phyloP scores from a whole-genome alignment of 1,140 invertebrate genomes.

The Drosophila biarmipes region DNA sequence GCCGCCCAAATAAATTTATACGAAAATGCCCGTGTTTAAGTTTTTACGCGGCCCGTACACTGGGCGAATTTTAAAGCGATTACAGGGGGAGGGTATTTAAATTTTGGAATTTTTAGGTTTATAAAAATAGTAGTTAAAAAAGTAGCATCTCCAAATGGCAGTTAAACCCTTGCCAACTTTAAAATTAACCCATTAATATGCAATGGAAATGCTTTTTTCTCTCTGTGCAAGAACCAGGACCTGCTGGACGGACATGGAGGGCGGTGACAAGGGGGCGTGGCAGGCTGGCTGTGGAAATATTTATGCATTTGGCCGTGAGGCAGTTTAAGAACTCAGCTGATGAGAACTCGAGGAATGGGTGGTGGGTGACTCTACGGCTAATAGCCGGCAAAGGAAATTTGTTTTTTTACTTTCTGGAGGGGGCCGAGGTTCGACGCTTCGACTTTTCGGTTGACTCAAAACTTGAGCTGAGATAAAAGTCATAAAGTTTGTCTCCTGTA shows the following conservation, averaged over 20 bases:
- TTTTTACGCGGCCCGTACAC: constrained; percentile 19
- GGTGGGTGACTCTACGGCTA: not conserved
- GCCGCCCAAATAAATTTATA: constrained; percentile 70
- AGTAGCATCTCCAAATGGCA: not conserved
- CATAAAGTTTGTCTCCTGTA: constrained; percentile 63
- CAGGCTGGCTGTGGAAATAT: constrained; percentile 56
- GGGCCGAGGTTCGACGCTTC: not conserved
- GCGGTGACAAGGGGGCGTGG: constrained; percentile 2
- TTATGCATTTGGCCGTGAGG: constrained; percentile 76
- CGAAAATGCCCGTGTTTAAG: constrained; percentile 67
- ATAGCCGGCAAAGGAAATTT: constrained; percentile 11
- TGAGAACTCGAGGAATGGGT: constrained; percentile 17
- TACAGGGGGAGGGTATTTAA: no score
- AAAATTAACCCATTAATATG: no score
- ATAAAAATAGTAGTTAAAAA: not conserved
- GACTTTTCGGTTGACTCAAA: constrained; percentile 37
- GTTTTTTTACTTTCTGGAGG: constrained; percentile 2
- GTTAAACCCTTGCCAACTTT: not conserved
- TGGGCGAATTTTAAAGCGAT: not conserved
- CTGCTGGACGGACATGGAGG: constrained; percentile 2
- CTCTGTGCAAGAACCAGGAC: constrained; percentile 1
- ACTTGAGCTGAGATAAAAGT: constrained; percentile 70
- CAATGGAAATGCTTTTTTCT: not conserved
- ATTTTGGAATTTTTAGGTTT: not conserved
- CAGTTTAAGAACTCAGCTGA: constrained; percentile 65